Evolutionary conservation across 2,113 vertebrate genomes (phyloP).

Genomic region (Leuciscus idus): DNA sequence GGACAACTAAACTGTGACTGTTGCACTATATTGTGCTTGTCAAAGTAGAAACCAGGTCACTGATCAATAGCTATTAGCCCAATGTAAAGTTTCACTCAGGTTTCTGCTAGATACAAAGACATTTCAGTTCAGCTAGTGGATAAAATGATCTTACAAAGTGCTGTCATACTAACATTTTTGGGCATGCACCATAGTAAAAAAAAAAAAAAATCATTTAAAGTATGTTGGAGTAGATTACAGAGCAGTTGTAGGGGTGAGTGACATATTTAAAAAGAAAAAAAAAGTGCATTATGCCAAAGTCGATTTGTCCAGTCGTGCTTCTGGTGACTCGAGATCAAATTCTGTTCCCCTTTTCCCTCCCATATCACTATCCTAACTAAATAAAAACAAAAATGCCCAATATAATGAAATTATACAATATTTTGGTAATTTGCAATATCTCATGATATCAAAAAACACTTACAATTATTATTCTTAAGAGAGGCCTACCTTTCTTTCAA

Average conservation of each 20-base stretch:
- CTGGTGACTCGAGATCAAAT: background rate
- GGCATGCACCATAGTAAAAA: background rate
- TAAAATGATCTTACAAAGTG: background rate
- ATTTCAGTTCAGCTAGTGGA: background rate
- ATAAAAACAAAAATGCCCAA: too few species aligned
- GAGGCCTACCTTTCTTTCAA: too few species aligned
- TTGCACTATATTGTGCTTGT: slow-evolving; percentile 20
- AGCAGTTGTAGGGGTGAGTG: background rate
- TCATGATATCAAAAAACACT: too few species aligned
- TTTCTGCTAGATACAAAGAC: background rate
- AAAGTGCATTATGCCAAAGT: background rate
- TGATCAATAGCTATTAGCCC: slow-evolving; percentile 68
- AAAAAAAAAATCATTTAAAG: background rate
- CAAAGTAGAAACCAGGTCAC: slow-evolving; percentile 61
- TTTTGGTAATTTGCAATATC: too few species aligned
- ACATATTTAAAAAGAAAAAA: background rate
- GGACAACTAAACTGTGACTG: background rate
- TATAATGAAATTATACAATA: too few species aligned
- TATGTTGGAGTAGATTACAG: background rate
- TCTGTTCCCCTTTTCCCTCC: background rate
- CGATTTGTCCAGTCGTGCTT: background rate
- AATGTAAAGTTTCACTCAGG: slow-evolving; percentile 9
- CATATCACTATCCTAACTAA: background rate
- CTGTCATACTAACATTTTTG: background rate
- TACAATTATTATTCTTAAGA: too few species aligned